Conservation (phyloP, 2,113 vertebrate genomes). For the Solenodon paradoxus region DNA sequence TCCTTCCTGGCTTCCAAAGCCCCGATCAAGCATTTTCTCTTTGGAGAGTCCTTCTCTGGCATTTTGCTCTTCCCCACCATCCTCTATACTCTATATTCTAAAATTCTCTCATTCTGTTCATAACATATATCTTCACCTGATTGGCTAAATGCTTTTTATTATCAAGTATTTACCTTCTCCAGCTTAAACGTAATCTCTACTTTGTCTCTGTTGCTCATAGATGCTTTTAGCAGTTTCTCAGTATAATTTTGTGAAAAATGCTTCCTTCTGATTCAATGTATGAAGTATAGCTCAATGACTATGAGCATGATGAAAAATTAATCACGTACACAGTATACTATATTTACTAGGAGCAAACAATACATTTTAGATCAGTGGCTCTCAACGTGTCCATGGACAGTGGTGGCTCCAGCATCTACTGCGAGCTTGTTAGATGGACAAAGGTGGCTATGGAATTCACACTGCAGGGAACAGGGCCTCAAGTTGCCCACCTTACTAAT, state of each 20-base stretch:
- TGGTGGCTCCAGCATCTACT: background rate
- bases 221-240: background rate
- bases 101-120: constrained; percentile 9
- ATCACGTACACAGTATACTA: background rate
- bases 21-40: background rate
- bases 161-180: background rate
- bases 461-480: background rate
- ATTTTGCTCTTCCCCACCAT: background rate
- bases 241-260: background rate
- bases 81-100: background rate
- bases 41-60: background rate
- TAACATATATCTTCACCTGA: background rate
- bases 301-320: background rate
- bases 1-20: background rate
- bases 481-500: background rate
- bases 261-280: background rate
- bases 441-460: background rate
- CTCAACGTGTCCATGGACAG: background rate
- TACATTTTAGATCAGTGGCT: background rate
- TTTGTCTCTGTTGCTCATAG: background rate
- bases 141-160: background rate
- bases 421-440: background rate
- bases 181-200: background rate
- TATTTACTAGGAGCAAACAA: background rate
- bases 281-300: background rate